Base-by-base conservation (phyloP, 2,888 invertebrate species). In the Griposia aprilina region DNA sequence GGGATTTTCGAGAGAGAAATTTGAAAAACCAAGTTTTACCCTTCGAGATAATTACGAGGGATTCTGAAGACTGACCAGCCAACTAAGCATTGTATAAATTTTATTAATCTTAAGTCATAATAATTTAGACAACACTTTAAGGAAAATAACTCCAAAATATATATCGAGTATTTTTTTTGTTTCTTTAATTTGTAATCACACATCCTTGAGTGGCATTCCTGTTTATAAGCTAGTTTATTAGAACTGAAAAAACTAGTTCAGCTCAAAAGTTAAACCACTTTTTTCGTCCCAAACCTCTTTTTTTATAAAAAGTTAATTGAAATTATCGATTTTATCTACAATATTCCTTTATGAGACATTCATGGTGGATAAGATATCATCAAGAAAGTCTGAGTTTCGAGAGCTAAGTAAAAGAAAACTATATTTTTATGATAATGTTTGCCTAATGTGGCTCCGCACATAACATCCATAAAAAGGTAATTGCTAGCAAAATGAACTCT, bases 31-130 rank as follows among this genome's bases (percentile, higher is more conserved):
- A 83, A 83, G 66, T 75, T 80, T 75, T 52, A 62, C 50, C 74
- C 71, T 78, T 36, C 26, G 59, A 65, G 62, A 69, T 74, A 79
- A 78, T 81, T 75, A 74, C 45, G 67, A 78, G 70, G 75, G 63
- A 77, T 72, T 80, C 63, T 80, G 76, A 87, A 87, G 87, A 87
- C 86, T 84, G 84, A 86, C 75, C 83, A 79, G 26, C 77, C 74
- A 77, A 70, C 66, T 81, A 67, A 79, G 41, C 48, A 66, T 80
- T 83, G 60, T 85, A 72, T 82, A 52, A 76, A 60, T n/a, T n/a
- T n/a, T n/a, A n/a, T 78, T 79, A 67, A 66, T 41, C 17, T 60
- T 62, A 78, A 72, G 45, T 50, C 36, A 52, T 36, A 67, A 65
- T 60, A 36, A 77, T 74, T 68, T 57, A 59, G 2, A 26, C 1